Percentiles rank a stretch among this genome's conserved stretches.
These are phyloP conservation scores for Harpagifer antarcticus DNA, from an alignment of 2,797 vertebrate genomes.

Conservation along the genomic window DNA sequence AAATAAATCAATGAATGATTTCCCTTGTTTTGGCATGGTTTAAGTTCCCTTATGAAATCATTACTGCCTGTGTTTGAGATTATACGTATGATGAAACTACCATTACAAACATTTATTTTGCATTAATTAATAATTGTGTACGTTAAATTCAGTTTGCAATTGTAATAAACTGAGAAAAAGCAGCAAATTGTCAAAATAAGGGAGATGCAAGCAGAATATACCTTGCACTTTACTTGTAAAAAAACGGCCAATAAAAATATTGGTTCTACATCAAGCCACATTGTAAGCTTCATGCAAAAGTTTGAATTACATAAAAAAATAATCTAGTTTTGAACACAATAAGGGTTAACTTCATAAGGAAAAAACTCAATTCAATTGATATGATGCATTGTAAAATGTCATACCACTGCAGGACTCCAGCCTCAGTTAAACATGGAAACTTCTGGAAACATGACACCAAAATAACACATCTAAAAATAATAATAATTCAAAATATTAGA, in stretches of 20 bases:
- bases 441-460: neutral
- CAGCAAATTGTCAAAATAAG: neutral
- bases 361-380: neutral
- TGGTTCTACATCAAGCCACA: neutral
- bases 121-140: neutral
- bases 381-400: slow-evolving; percentile 14
- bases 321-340: neutral
- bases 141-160: neutral
- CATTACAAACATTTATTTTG: neutral
- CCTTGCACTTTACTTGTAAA: too few relatives aligned
- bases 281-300: neutral
- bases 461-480: slow-evolving; percentile 15
- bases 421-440: slow-evolving; percentile 13
- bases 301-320: neutral
- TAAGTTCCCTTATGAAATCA: neutral
- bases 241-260: too few relatives aligned
- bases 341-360: neutral
- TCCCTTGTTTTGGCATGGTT: neutral
- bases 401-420: neutral
- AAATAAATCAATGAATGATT: neutral
- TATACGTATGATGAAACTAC: slow-evolving; percentile 1
- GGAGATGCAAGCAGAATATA: neutral
- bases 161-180: too few relatives aligned
- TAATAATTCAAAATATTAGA: slow-evolving; percentile 27
- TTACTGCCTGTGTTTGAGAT: slow-evolving; percentile 12